Conservation (phyloP, 2,113 vertebrate genomes). For the Taurulus bubalis region DNA sequence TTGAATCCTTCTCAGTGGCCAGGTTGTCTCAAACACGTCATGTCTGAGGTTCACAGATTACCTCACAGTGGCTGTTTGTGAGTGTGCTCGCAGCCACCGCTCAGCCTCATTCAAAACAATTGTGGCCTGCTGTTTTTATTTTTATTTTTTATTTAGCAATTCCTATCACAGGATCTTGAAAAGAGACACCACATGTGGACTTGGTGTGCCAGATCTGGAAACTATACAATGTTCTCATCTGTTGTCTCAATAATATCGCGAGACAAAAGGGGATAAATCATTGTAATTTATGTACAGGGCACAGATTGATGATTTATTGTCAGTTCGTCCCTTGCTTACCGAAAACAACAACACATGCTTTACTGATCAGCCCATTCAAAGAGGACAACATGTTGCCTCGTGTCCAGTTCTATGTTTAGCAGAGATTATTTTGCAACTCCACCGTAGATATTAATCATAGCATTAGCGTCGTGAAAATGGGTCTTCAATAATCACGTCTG, state of each 20-base stretch:
- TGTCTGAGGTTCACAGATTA: conserved; percentile 60
- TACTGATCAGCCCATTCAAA: conserved; percentile 12
- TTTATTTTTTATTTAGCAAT: conserved; percentile 24
- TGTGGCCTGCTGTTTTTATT: conserved; percentile 24
- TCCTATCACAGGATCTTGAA: conserved; percentile 42
- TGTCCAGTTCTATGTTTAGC: conserved; percentile 30
- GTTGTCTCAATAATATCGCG: conserved; percentile 8
- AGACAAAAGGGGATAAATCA: conserved; percentile 10
- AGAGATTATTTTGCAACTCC: conserved; percentile 1
- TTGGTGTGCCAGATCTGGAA: not conserved
- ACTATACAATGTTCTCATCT: conserved; percentile 10
- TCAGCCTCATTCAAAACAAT: conserved; percentile 40
- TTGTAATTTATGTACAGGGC: not conserved
- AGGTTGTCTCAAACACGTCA: conserved; percentile 64
- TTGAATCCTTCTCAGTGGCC: conserved; percentile 51
- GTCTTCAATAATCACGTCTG: not conserved
- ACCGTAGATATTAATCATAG: not conserved
- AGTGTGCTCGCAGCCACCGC: conserved; percentile 35
- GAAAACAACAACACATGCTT: conserved; percentile 37
- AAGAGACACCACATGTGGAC: conserved; percentile 49
- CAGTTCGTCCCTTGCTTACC: conserved; percentile 14
- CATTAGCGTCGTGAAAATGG: not conserved
- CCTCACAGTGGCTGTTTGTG: conserved; percentile 59
- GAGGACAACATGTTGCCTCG: not conserved
- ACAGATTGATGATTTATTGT: conserved; percentile 28